Conservation (phyloP, 2,113 vertebrate species). For the Petrocephalus zakoni region DNA sequence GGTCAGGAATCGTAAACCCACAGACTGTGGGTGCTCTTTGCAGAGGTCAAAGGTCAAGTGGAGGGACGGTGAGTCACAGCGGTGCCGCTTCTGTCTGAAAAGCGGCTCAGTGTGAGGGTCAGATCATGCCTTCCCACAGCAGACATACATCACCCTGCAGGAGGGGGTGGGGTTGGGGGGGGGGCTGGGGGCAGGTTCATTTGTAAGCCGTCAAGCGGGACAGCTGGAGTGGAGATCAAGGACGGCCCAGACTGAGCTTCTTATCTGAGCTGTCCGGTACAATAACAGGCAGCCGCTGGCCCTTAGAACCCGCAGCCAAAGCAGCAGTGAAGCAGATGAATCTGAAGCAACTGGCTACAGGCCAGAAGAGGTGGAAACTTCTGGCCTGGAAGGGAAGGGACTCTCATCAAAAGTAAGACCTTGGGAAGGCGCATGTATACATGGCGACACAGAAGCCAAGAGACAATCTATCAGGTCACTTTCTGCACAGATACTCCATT, state of each 20-base stretch:
- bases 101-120: neutral
- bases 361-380: neutral
- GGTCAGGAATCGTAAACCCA: neutral
- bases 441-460: neutral
- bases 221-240: conserved; percentile 17
- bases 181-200: neutral
- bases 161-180: neutral
- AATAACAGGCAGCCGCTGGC: neutral
- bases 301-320: neutral
- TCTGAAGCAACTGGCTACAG: neutral
- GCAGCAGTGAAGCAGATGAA: no score
- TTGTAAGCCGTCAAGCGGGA: neutral
- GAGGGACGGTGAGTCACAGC: neutral
- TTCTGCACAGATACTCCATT: neutral
- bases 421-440: neutral
- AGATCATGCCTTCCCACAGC: neutral
- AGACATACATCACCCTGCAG: neutral
- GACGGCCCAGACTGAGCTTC: conserved; percentile 35
- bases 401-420: neutral
- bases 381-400: neutral
- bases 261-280: neutral
- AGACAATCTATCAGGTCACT: neutral
- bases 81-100: neutral
- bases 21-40: neutral
- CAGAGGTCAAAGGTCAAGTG: conserved; percentile 26